A percentile compares a stretch with the other conserved stretches of the same genome.
Conservation (phyloP, 2,113 vertebrate genomes). For the Pavo muticus region DNA sequence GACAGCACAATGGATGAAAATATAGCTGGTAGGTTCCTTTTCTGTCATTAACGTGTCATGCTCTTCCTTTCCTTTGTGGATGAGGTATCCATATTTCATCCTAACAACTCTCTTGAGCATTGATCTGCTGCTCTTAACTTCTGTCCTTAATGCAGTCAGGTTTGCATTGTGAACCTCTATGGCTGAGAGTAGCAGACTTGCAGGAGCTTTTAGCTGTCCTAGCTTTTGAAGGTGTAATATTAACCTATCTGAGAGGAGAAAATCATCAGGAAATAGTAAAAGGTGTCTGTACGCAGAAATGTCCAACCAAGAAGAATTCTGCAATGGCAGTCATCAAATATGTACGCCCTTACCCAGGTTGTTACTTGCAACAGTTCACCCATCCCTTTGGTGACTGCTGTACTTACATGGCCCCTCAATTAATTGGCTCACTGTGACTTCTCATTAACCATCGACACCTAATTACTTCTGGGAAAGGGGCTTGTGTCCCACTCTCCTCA, state of each 20-base stretch:
- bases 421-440: not conserved
- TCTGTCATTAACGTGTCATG: not conserved
- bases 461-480: not conserved
- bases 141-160: not conserved
- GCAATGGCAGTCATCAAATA: not conserved
- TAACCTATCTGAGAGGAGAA: not conserved
- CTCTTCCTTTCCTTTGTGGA: slow-evolving; percentile 14
- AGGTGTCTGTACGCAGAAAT: not conserved
- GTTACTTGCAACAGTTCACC: not conserved
- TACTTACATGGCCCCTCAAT: not conserved
- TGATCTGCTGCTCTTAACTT: slow-evolving; percentile 25
- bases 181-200: not conserved
- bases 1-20: not conserved
- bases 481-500: not conserved
- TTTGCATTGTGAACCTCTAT: not conserved
- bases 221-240: not conserved
- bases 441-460: not conserved
- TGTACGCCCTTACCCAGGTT: rapidly evolving
- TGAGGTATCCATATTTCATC: not conserved
- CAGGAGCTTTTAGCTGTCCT: slow-evolving; percentile 20
- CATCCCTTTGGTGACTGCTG: not conserved
- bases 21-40: not conserved
- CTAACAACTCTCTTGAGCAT: not conserved
- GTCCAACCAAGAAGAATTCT: not conserved
- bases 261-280: not conserved